Percentiles rank a stretch among this genome's conserved stretches.
Conservation (phyloP, 2,797 vertebrate genomes). For the Falco berigora region DNA sequence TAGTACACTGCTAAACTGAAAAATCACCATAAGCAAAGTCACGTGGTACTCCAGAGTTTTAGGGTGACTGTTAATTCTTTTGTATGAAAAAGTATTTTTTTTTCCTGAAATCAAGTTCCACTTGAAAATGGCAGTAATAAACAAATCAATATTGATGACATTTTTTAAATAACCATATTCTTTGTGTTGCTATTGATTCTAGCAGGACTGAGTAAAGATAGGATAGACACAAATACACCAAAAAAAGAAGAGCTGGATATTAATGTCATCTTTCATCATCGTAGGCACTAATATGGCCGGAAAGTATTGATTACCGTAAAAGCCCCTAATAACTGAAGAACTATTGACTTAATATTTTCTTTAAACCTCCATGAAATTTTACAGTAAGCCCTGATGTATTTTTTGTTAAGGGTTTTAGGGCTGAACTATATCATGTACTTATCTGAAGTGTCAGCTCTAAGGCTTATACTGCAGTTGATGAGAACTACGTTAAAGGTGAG, state of each 20-base stretch:
- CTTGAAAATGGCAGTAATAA: neutral
- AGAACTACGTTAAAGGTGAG: conserved; percentile 9
- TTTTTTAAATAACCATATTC: neutral
- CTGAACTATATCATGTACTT: conserved; percentile 21
- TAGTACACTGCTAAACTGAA: neutral
- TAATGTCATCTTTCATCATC: neutral
- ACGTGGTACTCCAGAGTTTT: neutral
- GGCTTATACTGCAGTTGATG: neutral
- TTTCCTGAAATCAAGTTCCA: neutral
- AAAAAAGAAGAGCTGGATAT: neutral
- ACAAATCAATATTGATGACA: neutral
- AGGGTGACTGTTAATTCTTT: neutral
- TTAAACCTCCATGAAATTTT: conserved; percentile 44
- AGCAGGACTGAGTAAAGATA: neutral
- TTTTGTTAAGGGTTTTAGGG: conserved; percentile 39
- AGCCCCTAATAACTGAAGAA: conserved; percentile 41
- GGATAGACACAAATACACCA: neutral
- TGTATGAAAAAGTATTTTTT: neutral
- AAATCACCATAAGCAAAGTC: neutral
- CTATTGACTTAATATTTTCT: conserved; percentile 49
- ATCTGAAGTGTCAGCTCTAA: neutral
- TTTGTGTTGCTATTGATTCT: neutral
- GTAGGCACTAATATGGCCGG: conserved; percentile 5
- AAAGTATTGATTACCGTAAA: conserved; percentile 61
- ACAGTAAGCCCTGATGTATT: conserved; percentile 44